phyloP scores from a whole-genome alignment of 2,113 vertebrate genomes.

The Fukomys damarensis region DNA sequence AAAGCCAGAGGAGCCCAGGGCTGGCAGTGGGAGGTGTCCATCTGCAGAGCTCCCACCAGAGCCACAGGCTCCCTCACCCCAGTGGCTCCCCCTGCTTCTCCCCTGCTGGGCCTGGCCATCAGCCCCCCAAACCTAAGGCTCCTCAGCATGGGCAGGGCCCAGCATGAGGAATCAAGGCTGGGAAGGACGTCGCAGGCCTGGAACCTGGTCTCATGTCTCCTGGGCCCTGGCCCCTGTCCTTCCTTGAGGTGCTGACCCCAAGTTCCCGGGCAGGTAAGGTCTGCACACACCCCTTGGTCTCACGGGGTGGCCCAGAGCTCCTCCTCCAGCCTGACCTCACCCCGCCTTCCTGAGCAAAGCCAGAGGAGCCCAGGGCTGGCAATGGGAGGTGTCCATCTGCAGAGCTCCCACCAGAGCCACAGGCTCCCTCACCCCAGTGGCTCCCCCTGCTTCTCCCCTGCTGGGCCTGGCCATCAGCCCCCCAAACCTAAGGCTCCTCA shows the following conservation, averaged over 20 bases:
- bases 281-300: not conserved
- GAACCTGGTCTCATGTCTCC: not conserved
- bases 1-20: not conserved
- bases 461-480: not conserved
- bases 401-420: not conserved
- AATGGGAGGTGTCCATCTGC: not conserved
- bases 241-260: too few species aligned
- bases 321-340: not conserved
- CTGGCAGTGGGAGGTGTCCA: not conserved
- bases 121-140: not conserved
- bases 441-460: not conserved
- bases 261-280: not conserved
- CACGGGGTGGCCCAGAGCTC: too few species aligned
- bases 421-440: too few species aligned
- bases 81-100: not conserved
- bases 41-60: not conserved
- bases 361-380: not conserved
- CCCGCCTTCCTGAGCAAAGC: not conserved
- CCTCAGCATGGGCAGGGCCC: not conserved
- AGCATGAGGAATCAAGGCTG: not conserved
- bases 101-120: not conserved
- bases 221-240: not conserved
- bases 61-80: rapidly evolving
- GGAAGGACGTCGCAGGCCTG: not conserved
- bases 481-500: not conserved